Evolutionary conservation across 2,113 vertebrate species (phyloP).

Genomic region (Scopus umbretta): DNA sequence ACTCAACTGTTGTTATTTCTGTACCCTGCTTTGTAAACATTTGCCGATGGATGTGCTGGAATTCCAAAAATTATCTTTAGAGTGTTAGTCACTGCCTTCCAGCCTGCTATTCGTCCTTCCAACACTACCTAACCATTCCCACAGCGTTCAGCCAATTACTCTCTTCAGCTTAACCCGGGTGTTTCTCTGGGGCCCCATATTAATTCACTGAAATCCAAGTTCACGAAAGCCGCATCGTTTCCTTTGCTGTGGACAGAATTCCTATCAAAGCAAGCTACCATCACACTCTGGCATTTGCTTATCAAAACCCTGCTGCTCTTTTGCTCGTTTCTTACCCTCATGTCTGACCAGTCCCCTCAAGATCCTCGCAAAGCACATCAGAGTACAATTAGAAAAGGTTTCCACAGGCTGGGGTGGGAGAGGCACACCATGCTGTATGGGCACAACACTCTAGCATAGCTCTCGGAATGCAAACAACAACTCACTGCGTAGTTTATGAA

Average conservation of each 20-base stretch:
- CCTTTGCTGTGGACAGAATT: neutral
- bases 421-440: neutral
- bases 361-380: too few relatives aligned
- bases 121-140: neutral
- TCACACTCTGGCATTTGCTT: neutral
- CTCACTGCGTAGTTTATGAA: neutral
- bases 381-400: neutral
- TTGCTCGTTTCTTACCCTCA: neutral
- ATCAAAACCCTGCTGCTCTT: neutral
- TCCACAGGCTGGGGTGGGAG: neutral
- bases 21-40: neutral
- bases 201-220: neutral
- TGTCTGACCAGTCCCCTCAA: accelerated
- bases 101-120: neutral
- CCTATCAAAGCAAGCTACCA: neutral
- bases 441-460: neutral
- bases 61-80: neutral
- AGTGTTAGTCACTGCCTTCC: neutral
- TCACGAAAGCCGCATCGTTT: neutral
- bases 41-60: neutral
- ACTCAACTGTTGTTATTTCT: neutral
- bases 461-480: neutral
- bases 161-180: neutral
- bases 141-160: neutral
- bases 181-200: neutral